Conservation (phyloP, 2,113 vertebrate species). For the Phaetusa simplex region DNA sequence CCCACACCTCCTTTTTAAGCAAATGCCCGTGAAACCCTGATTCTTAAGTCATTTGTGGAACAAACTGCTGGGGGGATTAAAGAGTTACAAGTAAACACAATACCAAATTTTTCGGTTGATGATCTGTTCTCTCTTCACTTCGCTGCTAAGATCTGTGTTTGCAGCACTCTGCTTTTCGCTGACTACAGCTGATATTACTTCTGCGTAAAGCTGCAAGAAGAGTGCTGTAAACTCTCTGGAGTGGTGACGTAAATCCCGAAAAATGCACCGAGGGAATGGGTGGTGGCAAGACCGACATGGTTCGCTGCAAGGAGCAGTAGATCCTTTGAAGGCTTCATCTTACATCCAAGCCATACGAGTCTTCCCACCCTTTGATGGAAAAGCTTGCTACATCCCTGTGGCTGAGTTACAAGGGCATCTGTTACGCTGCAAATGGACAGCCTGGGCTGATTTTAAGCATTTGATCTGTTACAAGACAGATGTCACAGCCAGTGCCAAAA, state of each 20-base stretch:
- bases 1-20: neutral
- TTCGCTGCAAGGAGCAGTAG: neutral
- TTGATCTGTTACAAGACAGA: neutral
- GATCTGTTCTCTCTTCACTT: neutral
- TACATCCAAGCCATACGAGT: neutral
- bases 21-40: neutral
- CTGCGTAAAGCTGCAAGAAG: neutral
- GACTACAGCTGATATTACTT: neutral
- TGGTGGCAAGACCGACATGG: neutral
- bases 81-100: neutral
- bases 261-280: constrained; percentile 41
- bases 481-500: neutral
- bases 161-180: neutral
- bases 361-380: neutral
- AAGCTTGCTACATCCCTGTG: neutral
- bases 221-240: neutral
- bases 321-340: neutral
- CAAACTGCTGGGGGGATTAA: neutral
- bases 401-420: neutral
- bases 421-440: neutral
- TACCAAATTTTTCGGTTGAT: neutral
- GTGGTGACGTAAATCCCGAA: neutral
- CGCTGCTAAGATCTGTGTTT: constrained; percentile 10
- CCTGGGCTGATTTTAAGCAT: neutral
- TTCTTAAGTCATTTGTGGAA: neutral